Evolutionary conservation across 2,888 invertebrate genomes (phyloP), one percentile per base, ranked within the genome.

Genomic region (Steinernema scapterisci): DNA sequence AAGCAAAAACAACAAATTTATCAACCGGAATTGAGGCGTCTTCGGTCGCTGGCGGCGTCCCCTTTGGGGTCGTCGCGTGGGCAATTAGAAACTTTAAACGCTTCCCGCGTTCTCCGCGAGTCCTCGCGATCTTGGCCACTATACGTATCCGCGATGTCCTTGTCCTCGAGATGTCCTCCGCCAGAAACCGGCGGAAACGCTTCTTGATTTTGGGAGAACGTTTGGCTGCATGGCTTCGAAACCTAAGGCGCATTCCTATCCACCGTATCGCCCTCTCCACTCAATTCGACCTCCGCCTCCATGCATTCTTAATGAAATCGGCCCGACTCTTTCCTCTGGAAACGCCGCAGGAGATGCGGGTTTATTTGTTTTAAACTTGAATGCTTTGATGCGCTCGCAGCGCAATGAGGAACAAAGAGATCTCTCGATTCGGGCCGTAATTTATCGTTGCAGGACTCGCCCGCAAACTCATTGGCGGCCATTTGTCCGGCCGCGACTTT

Each of bases 161-260:
- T 38, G 63, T 63, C 63, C 63, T 16, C 31, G n/a, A 13, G 31
- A 16, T 27, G 31, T 63, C 31, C 63, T 31, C 54, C 11, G 25
- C 54, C 6, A 54, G 25, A 63, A 63, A 31, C 27, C 19, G 27
- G 63, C 31, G 31, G 63, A 31, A 63, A 63, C 27, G 31, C n/a
- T 6, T 23, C 38, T 38, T 9, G 38, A 38, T 52, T 52, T 21
- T 21, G 63, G 16, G 63, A 63, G 27, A 31, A 63, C 63, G 63
- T 25, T 3, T 6, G n/a, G 48, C 48, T 48, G 19, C 48, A 48
- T 31, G 6, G 11, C 31, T 13, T 16, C 31, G 38, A 2, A 7
- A 63, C 63, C 63, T 63, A 31, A 5, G 48, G 48, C 48, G 38
- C 21, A 52, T 52, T 52, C 63, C 63, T 21, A n/a, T 21, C 63